Evolutionary conservation across 2,888 invertebrate genomes (phyloP).

Genomic region (Agrochola macilenta): DNA sequence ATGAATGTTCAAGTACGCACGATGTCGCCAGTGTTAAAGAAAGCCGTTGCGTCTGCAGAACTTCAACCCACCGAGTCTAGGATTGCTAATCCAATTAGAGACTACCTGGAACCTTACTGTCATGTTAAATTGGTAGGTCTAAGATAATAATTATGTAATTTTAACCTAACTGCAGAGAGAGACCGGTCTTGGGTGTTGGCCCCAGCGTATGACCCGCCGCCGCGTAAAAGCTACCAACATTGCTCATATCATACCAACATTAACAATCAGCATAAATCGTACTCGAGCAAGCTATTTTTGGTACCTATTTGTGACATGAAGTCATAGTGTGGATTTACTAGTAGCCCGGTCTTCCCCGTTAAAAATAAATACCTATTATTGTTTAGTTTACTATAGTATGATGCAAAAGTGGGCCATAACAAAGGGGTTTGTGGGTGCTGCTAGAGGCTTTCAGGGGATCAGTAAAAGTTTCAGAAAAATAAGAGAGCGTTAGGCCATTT

Average conservation of each 20-base stretch:
- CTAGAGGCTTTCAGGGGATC: neutral
- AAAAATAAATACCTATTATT: neutral
- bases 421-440: neutral
- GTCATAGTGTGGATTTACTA: neutral
- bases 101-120: conserved; percentile 31
- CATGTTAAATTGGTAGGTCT: conserved; percentile 65
- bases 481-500: too few species aligned
- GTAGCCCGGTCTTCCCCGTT: neutral
- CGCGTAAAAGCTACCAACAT: neutral
- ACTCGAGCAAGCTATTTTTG: neutral
- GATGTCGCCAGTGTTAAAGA: conserved; percentile 36
- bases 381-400: neutral
- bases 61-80: conserved; percentile 17
- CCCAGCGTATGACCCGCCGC: neutral
- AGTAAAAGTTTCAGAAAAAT: neutral
- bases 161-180: neutral
- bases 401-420: neutral
- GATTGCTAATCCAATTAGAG: conserved; percentile 15
- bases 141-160: neutral
- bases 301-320: neutral
- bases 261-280: neutral
- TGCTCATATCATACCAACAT: neutral
- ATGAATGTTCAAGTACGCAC: conserved; percentile 25
- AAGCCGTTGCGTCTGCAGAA: conserved; percentile 40
- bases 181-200: neutral